Evolutionary conservation across 2,797 vertebrate genomes (phyloP).

Genomic region (Malurus splendens): DNA sequence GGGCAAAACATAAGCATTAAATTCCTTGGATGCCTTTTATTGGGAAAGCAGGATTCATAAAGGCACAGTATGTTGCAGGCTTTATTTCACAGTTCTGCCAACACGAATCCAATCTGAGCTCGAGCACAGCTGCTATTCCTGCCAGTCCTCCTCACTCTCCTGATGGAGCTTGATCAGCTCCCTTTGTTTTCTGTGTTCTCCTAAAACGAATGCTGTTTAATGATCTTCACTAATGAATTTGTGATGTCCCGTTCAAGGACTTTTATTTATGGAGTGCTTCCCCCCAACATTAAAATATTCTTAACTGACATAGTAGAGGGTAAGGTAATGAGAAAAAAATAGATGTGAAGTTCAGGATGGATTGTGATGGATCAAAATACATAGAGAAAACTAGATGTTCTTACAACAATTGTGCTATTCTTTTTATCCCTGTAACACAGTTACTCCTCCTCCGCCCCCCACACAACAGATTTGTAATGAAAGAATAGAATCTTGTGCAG

Average conservation of each 20-base stretch:
- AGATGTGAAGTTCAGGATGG: constrained; percentile 20
- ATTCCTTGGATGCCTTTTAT: constrained; percentile 28
- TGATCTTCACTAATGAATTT: constrained; percentile 21
- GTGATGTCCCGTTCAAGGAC: neutral
- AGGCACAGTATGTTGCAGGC: constrained; percentile 54
- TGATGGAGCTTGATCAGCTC: constrained; percentile 48
- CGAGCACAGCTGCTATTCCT: constrained; percentile 56
- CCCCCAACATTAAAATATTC: neutral
- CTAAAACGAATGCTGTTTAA: constrained; percentile 5
- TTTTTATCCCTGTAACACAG: constrained; percentile 53
- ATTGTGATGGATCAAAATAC: constrained; percentile 51
- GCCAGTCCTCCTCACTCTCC: constrained; percentile 15
- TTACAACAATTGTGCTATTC: constrained; percentile 67
- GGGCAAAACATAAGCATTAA: constrained; percentile 23
- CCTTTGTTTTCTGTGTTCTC: constrained; percentile 43
- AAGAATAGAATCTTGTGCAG: constrained; percentile 74
- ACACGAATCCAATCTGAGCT: constrained; percentile 51
- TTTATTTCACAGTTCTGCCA: constrained; percentile 64
- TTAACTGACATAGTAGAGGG: neutral
- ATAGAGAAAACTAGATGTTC: constrained; percentile 66
- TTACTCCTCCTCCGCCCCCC: constrained; percentile 69
- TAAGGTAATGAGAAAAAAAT: constrained; percentile 10
- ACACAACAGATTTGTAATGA: constrained; percentile 78
- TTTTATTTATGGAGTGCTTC: neutral
- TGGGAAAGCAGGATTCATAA: constrained; percentile 41